These are phyloP conservation scores for Oreochromis grahami DNA, from an alignment of 2,797 vertebrate species.

Conservation along the genomic window DNA sequence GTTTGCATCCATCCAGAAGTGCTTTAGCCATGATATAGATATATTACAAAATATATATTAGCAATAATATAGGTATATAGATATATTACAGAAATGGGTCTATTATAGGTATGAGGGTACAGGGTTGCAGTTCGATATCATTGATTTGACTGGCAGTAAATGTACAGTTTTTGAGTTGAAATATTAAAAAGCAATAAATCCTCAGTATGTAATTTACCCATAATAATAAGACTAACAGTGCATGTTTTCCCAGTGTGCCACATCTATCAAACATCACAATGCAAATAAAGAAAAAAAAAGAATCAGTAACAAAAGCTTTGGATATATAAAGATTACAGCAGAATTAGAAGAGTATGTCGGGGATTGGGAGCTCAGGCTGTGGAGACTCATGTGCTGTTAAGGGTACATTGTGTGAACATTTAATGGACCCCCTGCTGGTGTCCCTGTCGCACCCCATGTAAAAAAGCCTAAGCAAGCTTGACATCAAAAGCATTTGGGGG, in stretches of 20 bases:
- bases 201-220: neutral
- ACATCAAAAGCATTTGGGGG: constrained; percentile 56
- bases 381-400: neutral
- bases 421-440: constrained; percentile 60
- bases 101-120: too few species aligned
- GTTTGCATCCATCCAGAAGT: too few species aligned
- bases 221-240: neutral
- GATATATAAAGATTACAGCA: neutral
- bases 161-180: neutral
- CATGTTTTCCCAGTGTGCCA: neutral
- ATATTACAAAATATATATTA: too few species aligned
- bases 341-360: constrained; percentile 10
- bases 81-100: too few species aligned
- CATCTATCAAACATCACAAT: neutral
- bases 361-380: neutral
- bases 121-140: neutral
- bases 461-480: constrained; percentile 49
- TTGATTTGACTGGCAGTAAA: neutral
- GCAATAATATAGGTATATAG: too few species aligned
- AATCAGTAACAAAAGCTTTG: neutral
- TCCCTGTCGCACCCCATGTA: neutral
- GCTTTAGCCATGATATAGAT: too few species aligned
- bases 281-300: neutral
- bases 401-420: constrained; percentile 54
- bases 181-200: neutral